Conservation (phyloP, 2,888 invertebrate genomes). For the Agrypnus murinus region DNA sequence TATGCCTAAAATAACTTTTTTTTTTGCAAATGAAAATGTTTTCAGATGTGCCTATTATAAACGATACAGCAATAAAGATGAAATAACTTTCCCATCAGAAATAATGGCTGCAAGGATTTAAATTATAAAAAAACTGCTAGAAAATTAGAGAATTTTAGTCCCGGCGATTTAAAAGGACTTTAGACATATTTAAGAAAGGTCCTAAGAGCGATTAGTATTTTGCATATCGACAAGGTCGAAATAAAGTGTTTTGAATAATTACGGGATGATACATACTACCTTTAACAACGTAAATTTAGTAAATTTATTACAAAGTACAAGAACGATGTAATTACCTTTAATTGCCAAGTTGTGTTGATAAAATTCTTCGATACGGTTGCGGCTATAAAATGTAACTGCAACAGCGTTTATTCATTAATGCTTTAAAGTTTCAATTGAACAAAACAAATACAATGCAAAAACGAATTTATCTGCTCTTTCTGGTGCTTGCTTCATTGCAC, state of each 20-base stretch:
- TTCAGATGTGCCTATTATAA: neutral
- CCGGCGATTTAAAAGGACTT: too few species aligned
- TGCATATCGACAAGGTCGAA: too few species aligned
- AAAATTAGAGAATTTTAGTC: too few species aligned
- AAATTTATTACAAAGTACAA: neutral
- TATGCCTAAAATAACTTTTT: slow-evolving; percentile 15
- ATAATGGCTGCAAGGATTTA: too few species aligned
- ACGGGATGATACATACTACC: neutral
- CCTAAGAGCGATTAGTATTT: too few species aligned
- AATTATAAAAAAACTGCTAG: too few species aligned
- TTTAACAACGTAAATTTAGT: neutral
- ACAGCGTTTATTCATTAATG: slow-evolving; percentile 8
- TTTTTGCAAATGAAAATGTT: neutral
- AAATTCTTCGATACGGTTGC: neutral
- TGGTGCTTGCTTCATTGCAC: neutral
- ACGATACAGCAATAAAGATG: too few species aligned
- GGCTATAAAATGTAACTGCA: slow-evolving; percentile 7
- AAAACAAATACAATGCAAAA: neutral
- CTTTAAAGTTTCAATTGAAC: neutral
- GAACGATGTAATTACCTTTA: slow-evolving; percentile 5
- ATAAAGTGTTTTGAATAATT: neutral
- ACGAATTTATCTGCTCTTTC: neutral
- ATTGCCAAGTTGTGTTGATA: slow-evolving; percentile 16
- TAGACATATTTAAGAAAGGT: too few species aligned
- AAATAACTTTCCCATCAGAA: too few species aligned